Conservation (phyloP, 2,113 vertebrate genomes). For the Pterocles burchelli region DNA sequence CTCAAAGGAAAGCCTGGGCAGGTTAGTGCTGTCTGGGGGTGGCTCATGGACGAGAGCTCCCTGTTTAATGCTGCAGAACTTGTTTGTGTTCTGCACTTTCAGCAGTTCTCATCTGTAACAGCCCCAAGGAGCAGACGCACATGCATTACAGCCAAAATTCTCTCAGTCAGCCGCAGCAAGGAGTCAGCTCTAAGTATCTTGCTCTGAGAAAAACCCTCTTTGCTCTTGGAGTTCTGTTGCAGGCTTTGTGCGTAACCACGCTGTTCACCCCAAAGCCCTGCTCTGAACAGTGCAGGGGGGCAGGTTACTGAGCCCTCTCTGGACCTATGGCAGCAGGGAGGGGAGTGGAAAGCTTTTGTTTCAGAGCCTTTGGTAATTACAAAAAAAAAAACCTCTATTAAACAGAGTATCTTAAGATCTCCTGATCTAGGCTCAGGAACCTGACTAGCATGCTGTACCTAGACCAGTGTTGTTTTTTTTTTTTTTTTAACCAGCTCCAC, state of each 20-base stretch:
- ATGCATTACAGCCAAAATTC: background rate
- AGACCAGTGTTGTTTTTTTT: background rate
- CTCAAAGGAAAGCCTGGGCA: background rate
- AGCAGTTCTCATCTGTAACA: background rate
- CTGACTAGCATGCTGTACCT: no score
- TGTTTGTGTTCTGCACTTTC: background rate
- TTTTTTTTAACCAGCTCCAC: background rate
- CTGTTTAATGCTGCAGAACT: background rate
- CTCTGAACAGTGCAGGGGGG: background rate
- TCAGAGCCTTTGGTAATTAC: background rate
- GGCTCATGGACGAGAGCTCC: background rate
- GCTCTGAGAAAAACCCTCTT: background rate
- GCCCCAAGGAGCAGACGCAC: background rate
- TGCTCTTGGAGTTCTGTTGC: background rate
- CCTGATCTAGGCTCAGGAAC: background rate
- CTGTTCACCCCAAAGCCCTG: background rate
- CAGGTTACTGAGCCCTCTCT: background rate
- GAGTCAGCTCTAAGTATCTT: background rate
- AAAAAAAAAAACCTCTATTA: background rate
- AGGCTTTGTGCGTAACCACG: background rate
- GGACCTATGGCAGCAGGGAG: background rate
- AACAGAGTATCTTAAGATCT: rapidly evolving
- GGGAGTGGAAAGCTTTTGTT: background rate
- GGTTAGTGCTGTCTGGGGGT: background rate
- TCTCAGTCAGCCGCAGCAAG: background rate